Evolutionary conservation across 2,797 vertebrate genomes (phyloP), one percentile per base, ranked within the genome.

Genomic region (Myoxocephalus aenaeus): DNA sequence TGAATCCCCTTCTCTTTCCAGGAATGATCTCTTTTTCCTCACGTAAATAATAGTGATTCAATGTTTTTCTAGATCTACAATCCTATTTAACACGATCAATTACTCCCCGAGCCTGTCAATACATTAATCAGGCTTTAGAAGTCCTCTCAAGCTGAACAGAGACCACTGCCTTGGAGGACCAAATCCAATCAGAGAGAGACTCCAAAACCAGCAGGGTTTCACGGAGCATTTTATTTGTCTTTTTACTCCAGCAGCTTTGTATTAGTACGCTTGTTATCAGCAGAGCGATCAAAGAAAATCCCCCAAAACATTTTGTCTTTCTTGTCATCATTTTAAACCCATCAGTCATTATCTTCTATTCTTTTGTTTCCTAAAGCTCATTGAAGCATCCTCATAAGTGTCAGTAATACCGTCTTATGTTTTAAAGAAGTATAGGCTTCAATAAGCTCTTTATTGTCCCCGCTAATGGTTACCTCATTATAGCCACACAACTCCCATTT

Each of bases 111-210:
- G 76, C 58, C 27, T 84, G 80, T 87, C 81, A 1, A 90, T 90
- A 81, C 79, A 84, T 81, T 89, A 87, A 91, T 92, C 87, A 82
- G 80, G 66, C 65, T 82, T 84, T 51, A 75, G 75, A 73, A 75
- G 80, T 58, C 69, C 73, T 77, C 73, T 88, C 88, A 87, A 36
- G 25, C 65, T 79, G 75, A 90, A 84, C 69, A 74, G 73, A 77
- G 76, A 75, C 68, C 75, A 59, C n/a, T 48, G 50, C 65, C 50
- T 73, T 10, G 3, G 82, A 73, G 69, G 79, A 72, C 46, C 46
- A 11, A 27, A 44, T 69, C 79, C 82, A 87, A 81, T 83, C 80
- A 73, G 50, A 57, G 72, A 76, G 29, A 75, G n/a, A 67, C 36
- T 79, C 11, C 7, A 18, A 73, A 77, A 68, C 53, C 79, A 78